Base-by-base conservation (phyloP, 1,140 invertebrate species). In the Bradynema listronoti region DNA sequence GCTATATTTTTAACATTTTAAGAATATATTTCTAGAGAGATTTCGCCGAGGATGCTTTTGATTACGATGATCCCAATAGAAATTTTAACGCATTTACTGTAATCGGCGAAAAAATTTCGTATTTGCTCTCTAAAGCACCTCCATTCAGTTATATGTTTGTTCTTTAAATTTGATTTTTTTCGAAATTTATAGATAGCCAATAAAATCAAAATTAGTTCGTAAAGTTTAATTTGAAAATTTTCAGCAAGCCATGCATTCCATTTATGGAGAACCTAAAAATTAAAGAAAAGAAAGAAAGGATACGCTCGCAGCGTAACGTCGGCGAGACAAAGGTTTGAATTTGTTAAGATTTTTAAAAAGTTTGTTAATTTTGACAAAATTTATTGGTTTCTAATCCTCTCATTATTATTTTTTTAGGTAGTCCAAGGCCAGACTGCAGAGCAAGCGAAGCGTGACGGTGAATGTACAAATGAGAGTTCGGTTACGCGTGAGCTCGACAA, bases 401-500 rank as follows among this genome's bases (percentile, higher is more conserved):
- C 14, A 14, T 0, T 47, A 29, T n/a, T 30, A 47, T 25, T n/a
- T 16, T 14, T 58, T 25, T 19, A 30, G 51, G 22, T 33, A 29
- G 41, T 14, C 22, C 53, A 56, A 56, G 47, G 6, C 41, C 36
- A 51, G 11, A 22, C 32, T 4, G 55, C 36, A 14, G n/a, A 25
- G 5, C 16, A 46, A 29, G 25, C 45, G 7, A 11, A 9, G 7
- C 27, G 32, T n/a, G 45, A 14, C 14, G 14, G 9, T 14, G 14
- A 9, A 14, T 25, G 9, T n/a, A 7, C 9, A 9, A 29, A 46
- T 16, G 42, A 27, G 1, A 49, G 22, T 14, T 27, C 55, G 5
- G 42, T 61, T 24, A 32, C 50, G 14, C 47, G 59, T 29, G 59
- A 61, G n/a, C 11, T 61, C 41, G 59, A 61, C 27, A 43, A 58